Base-by-base conservation (phyloP, 2,797 vertebrate genomes). In the Acrossocheilus wenchowensis region DNA sequence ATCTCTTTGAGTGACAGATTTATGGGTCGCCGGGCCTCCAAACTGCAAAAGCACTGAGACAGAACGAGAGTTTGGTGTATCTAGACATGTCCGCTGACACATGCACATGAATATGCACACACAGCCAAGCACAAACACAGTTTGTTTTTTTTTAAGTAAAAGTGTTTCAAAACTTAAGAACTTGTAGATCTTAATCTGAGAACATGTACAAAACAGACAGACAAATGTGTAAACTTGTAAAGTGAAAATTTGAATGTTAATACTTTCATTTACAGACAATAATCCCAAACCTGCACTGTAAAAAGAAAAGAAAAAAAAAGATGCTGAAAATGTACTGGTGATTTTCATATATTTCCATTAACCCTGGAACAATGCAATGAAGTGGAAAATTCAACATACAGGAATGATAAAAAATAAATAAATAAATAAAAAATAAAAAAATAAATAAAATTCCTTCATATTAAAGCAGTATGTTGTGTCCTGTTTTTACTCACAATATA, bases 141-240 rank as follows among this genome's bases (percentile, higher is more conserved):
- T 30, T 30, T 30, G 4, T 39, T 39, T 39, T 39, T 39, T 39
- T 89, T 69, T 85, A 88, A 85, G 90, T 87, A 91, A 92, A 90
- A 85, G 87, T 86, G 69, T 57, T 69, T 12, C 17, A 36, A 41
- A 71, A 69, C 6, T 2, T 15, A 4, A 21, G 6, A 14, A 39
- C n/a, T 34, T 57, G 17, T 54, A 72, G 66, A 54, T 81, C 19
- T 81, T 19, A 26, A 45, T 43, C 26, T 43, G 4, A 81, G 12
- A 14, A 34, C 23, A 73, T 45, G 11, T 14, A n/a, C 12, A 26
- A 73, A 14, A 60, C 21, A 15, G 3, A 78, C 3, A n/a, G 21
- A 17, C 19, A 19, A 23, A 66, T 66, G 26, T 66, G 62, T 17
- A 62, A 26, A n/a, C 23, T n/a, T 62, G 9, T 50, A 4, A 57